Conservation (phyloP, 64 coral and sea anemone species). For the Pocillopora damicornis region DNA sequence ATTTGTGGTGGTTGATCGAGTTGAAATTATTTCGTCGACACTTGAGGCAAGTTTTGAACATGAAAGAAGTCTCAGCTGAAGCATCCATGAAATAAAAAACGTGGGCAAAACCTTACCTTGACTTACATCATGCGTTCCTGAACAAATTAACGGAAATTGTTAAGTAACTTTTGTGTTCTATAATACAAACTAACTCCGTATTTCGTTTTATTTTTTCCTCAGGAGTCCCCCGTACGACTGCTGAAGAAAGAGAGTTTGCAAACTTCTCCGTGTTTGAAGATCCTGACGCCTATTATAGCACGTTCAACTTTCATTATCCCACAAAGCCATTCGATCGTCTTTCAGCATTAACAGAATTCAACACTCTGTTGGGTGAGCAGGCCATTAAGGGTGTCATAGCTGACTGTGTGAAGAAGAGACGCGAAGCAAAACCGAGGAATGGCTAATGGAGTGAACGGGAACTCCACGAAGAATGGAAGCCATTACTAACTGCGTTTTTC, state of each 20-base stretch:
- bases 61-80: no score
- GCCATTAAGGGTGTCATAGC: conserved; percentile 67
- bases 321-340: conserved; percentile 60
- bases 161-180: no score
- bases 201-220: background rate
- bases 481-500: no score
- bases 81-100: no score
- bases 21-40: no score
- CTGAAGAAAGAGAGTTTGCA: conserved; percentile 42
- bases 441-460: no score
- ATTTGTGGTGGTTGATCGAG: no score
- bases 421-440: background rate
- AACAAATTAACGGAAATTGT: background rate
- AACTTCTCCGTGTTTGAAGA: conserved; percentile 75
- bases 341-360: conserved; percentile 58
- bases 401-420: conserved; percentile 33
- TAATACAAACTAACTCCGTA: background rate
- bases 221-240: conserved; percentile 52
- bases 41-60: no score
- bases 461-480: no score
- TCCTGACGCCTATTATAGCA: conserved; percentile 48
- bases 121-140: no score
- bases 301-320: conserved; percentile 72
- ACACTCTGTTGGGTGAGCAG: conserved; percentile 51
- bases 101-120: no score